phyloP scores from a whole-genome alignment of 2,797 vertebrate genomes.

The Spea hammondii region DNA sequence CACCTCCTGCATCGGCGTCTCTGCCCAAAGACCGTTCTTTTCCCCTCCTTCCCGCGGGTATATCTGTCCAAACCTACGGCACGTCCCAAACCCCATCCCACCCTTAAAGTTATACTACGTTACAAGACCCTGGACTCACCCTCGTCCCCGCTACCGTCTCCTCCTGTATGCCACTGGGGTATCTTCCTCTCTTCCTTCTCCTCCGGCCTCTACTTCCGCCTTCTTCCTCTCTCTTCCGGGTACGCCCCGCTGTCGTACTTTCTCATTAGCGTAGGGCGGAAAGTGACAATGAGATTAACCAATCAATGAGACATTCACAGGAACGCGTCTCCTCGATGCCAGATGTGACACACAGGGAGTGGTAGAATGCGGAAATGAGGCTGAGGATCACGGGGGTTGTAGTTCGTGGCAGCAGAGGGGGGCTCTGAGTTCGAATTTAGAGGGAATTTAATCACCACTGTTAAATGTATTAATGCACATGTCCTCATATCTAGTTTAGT shows the following conservation, averaged over 20 bases:
- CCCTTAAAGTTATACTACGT: no score
- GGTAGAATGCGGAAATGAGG: conserved; percentile 40
- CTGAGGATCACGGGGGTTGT: conserved; percentile 15
- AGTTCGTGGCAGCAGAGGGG: conserved; percentile 3
- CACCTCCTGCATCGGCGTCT: no score
- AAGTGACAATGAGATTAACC: conserved; percentile 57
- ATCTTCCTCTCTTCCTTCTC: conserved; percentile 60
- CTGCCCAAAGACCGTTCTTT: no score
- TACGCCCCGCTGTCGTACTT: conserved; percentile 71
- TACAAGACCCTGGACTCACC: conserved; percentile 41
- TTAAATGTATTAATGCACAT: no score
- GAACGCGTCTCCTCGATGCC: fast-evolving
- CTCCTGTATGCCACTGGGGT: conserved; percentile 59
- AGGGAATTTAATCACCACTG: no score
- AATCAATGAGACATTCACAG: neutral
- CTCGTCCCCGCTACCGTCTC: conserved; percentile 20
- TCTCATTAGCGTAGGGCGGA: conserved; percentile 51
- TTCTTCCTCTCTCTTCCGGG: conserved; percentile 81
- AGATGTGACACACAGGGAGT: conserved; percentile 9
- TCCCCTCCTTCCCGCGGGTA: no score
- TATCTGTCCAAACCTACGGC: no score
- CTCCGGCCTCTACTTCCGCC: conserved; percentile 91
- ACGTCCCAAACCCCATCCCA: no score
- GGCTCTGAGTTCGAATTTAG: no score
- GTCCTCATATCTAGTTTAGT: no score